phyloP scores from a whole-genome alignment of 2,797 vertebrate genomes.

The Picus viridis region DNA sequence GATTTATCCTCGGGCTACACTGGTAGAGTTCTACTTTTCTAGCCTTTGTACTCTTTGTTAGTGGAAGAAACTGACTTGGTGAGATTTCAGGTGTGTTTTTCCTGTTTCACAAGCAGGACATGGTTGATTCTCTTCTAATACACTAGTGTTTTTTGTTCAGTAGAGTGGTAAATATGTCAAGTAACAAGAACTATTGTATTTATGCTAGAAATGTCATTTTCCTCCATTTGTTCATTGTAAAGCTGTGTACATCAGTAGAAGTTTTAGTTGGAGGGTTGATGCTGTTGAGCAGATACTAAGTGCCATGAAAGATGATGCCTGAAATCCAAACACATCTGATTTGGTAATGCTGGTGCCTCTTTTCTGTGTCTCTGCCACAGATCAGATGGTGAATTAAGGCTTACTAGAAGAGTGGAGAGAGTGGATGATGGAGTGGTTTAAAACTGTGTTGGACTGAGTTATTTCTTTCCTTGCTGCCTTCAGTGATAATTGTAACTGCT shows the following conservation, averaged over 20 bases:
- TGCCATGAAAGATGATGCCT: not conserved
- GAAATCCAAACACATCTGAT: constrained; percentile 49
- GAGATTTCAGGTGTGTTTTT: rapidly evolving
- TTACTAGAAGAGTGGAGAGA: not conserved
- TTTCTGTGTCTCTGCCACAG: constrained; percentile 31
- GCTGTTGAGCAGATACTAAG: not conserved
- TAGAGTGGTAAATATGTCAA: not conserved
- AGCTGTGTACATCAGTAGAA: not conserved
- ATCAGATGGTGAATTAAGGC: not conserved
- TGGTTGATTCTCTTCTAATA: not conserved
- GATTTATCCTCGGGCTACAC: not conserved
- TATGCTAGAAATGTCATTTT: not conserved
- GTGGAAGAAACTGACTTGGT: not conserved
- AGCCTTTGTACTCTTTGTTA: not conserved
- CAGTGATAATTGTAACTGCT: not conserved
- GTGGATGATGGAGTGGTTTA: not conserved
- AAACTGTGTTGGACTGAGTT: not conserved
- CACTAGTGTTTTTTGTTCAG: not conserved
- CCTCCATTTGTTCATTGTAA: not conserved
- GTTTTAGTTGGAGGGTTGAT: not conserved
- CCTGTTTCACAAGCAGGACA: not conserved
- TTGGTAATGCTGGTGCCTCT: not conserved
- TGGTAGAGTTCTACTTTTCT: not conserved
- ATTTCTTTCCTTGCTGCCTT: not conserved
- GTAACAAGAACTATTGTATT: not conserved